phyloP scores from a whole-genome alignment of 1,140 invertebrate genomes.

The Orchesella cincta region DNA sequence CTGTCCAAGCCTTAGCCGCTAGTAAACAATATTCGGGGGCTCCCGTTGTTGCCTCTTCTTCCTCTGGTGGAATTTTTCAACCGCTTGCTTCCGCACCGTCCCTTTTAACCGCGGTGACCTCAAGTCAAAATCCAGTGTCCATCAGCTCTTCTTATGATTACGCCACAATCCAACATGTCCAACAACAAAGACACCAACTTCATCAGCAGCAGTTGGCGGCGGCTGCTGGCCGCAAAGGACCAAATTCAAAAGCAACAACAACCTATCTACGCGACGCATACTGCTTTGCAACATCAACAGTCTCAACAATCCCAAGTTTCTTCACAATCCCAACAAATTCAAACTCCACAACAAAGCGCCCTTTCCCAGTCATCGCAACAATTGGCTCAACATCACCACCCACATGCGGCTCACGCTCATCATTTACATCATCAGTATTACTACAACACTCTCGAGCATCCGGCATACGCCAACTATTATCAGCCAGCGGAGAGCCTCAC shows the following conservation, averaged over 20 bases:
- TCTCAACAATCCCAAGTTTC: neutral
- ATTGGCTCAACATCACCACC: neutral
- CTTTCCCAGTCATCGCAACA: conserved; percentile 1
- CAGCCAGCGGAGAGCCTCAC: conserved; percentile 37
- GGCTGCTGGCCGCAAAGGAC: too few relatives aligned
- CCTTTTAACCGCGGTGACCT: neutral
- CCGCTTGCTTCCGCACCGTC: neutral
- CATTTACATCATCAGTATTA: conserved; percentile 25
- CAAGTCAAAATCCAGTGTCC: neutral
- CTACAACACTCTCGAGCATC: neutral
- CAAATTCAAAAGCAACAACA: too few relatives aligned
- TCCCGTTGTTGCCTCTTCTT: neutral
- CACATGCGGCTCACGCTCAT: neutral
- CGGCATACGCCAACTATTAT: conserved; percentile 39
- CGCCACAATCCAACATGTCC: conserved; percentile 16
- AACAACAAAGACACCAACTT: neutral
- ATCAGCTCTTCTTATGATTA: conserved; percentile 4
- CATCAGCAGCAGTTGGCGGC: conserved; percentile 7
- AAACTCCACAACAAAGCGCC: neutral
- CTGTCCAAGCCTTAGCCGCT: neutral
- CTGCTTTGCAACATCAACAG: neutral
- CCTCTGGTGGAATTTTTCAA: neutral
- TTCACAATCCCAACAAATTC: neutral
- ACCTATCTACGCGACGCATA: too few relatives aligned
- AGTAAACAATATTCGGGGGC: conserved; percentile 11